Base-by-base conservation (phyloP, 2,888 invertebrate species). In the Latheticus oryzae region DNA sequence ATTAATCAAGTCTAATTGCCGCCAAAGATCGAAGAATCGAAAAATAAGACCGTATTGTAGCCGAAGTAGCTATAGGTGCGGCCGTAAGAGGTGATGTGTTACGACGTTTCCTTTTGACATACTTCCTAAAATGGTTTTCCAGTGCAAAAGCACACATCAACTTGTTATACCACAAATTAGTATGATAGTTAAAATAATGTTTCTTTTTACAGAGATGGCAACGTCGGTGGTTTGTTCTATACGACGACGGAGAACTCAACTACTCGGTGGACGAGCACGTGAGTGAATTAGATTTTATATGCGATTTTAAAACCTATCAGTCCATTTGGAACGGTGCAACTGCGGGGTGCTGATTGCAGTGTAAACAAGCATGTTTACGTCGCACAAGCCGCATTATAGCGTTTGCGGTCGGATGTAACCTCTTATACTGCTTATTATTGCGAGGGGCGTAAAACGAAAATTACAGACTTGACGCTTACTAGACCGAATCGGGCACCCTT, bases 191-290 rank as follows among this genome's bases (percentile, higher is more conserved):
- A 8, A 7, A 7, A 2, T 32, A n/a, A 1, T 33, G 5, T 57
- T 38, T 70, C 69, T 74, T 82, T 81, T 88, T 90, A 23, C 88
- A 97, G 96, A 87, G 97, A 86, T 98, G 98, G 98, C 98, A 98
- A 82, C 85, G 97, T 76, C 85, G 98, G 76, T 97, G 97, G 93
- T 97, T 98, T 83, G 93, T 96, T 48, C 84, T 98, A 50, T 97
- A 95, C 83, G 97, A 97, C 81, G 97, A 97, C 78, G 97, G 97
- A 50, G 97, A 97, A 79, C 85, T 98, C 62, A 96, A 95, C 43
- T 98, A 96, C 81, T 95, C 96, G 33, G 89, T 98, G 75, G 97
- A 98, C 83, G 97, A 97, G 83, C 95, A 95, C 83, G 97, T 97
- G 83, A 94, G 94, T 92, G 16, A 33, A 13, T 28, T 28, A 28